Percentiles rank a stretch among this genome's conserved stretches.
phyloP scores from a whole-genome alignment of 2,888 invertebrate genomes.

The Conchocele bisecta region DNA sequence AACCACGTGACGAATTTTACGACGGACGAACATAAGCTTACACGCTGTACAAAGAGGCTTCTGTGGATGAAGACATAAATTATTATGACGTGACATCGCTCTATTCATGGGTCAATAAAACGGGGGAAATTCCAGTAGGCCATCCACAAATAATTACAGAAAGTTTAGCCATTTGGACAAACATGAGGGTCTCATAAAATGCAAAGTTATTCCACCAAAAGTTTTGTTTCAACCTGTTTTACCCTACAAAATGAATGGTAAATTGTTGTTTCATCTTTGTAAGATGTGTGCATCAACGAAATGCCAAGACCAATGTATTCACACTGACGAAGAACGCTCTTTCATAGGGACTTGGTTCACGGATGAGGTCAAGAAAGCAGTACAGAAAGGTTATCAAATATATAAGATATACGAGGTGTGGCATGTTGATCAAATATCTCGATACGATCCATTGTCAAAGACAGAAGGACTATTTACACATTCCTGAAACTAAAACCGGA shows the following conservation, averaged over 20 bases:
- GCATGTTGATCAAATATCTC: neutral
- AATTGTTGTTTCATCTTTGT: conserved; percentile 80
- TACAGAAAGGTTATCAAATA: conserved; percentile 27
- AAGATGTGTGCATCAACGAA: conserved; percentile 28
- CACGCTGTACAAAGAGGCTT: conserved; percentile 52
- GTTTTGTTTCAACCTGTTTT: conserved; percentile 73
- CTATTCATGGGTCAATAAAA: too few relatives aligned
- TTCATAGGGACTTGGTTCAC: conserved; percentile 36
- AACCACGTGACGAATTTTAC: conserved; percentile 67
- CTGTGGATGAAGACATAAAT: conserved; percentile 49
- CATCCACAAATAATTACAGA: conserved; percentile 63
- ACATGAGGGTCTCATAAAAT: conserved; percentile 68
- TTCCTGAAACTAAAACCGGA: neutral
- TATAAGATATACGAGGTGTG: too few relatives aligned
- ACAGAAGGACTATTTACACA: neutral
- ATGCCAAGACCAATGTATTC: conserved; percentile 9
- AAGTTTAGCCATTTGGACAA: conserved; percentile 51
- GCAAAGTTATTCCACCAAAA: conserved; percentile 67
- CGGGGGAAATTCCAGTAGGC: conserved; percentile 59
- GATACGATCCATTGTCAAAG: neutral
- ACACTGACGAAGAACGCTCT: conserved; percentile 2
- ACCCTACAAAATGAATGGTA: conserved; percentile 67
- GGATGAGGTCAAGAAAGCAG: conserved; percentile 22
- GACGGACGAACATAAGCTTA: conserved; percentile 67
- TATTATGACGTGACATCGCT: conserved; percentile 64